Base-by-base conservation (phyloP, 1,140 invertebrate genomes). In the Chrysopa pallens region DNA sequence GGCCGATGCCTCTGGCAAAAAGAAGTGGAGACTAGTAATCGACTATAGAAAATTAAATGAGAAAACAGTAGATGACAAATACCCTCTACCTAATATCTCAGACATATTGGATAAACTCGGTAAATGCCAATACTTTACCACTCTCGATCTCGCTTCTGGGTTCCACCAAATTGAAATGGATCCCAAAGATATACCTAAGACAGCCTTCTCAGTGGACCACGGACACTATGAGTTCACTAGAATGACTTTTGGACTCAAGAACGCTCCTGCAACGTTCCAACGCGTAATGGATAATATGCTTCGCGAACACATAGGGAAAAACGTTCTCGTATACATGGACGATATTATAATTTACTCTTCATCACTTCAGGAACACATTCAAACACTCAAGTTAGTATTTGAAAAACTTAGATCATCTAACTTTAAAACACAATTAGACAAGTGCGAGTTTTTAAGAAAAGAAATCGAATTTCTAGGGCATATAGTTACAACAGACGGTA, bases 71-170 rank as follows among this genome's bases (percentile, higher is more conserved):
- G 49, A 48, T 6, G 66, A 73, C 47, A 51, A 45, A 29, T 74
- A 62, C 51, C 69, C 71, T 1, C 43, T 74, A 6, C 68, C 69
- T 8, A 51, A 61, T n/a, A 69, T 73, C 8, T 50, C 55, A 4
- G 61, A 68, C 6, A 58, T 58, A 17, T 38, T 62, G 37, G 58
- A 68, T 44, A 48, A 56, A 29, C 40, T 72, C 13, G 57, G 56
- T 1, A 54, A 58, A 4, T 47, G 52, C 27, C 55, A 55, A 46
- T 64, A 58, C 44, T 71, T 70, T 46, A 51, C 54, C 4, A 57
- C 58, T 1, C 43, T 72, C 6, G 68, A 73, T 50, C 42, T 68
- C 11, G 49, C 50, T 0, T 58, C 49, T 7, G 66, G 61, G 1
- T 68, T 61, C 38, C 50, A 56, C 29, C 54, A 56, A 44, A 52